Conservation (phyloP, 2,888 invertebrate species). For the Gari tellinella region DNA sequence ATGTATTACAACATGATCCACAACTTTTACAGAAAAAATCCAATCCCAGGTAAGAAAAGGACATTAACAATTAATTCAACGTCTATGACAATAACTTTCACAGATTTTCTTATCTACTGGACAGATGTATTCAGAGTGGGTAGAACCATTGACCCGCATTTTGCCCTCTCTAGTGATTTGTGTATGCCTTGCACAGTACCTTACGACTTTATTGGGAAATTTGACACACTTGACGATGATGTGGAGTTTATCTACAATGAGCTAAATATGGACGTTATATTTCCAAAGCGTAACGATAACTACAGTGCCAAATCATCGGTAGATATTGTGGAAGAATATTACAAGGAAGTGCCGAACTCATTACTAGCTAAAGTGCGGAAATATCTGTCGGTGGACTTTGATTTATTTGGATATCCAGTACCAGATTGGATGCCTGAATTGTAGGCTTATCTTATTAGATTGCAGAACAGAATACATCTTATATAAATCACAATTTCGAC, state of each 20-base stretch:
- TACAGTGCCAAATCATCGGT: constrained; percentile 88
- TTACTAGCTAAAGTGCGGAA: constrained; percentile 68
- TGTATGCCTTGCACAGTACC: constrained; percentile 94
- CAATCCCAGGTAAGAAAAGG: constrained; percentile 6
- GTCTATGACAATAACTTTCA: constrained; percentile 93
- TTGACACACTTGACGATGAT: constrained; percentile 93
- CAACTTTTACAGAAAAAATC: constrained; percentile 18
- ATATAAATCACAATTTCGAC: no score
- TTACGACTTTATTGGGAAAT: constrained; percentile 95
- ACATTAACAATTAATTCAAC: not conserved
- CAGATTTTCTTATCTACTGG: constrained; percentile 93
- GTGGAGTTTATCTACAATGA: constrained; percentile 85
- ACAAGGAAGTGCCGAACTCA: constrained; percentile 89
- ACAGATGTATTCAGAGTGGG: constrained; percentile 83
- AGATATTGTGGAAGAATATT: constrained; percentile 89
- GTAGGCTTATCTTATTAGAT: no score
- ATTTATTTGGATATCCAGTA: constrained; percentile 90
- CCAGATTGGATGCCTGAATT: constrained; percentile 51
- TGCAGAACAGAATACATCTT: no score
- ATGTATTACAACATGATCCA: constrained; percentile 6
- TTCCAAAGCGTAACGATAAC: constrained; percentile 81
- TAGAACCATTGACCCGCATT: constrained; percentile 91
- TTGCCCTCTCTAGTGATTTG: constrained; percentile 92
- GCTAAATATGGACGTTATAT: constrained; percentile 65
- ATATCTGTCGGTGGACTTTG: constrained; percentile 91